Base-by-base conservation (phyloP, 2,113 vertebrate genomes). In the Halcyon malimbica region DNA sequence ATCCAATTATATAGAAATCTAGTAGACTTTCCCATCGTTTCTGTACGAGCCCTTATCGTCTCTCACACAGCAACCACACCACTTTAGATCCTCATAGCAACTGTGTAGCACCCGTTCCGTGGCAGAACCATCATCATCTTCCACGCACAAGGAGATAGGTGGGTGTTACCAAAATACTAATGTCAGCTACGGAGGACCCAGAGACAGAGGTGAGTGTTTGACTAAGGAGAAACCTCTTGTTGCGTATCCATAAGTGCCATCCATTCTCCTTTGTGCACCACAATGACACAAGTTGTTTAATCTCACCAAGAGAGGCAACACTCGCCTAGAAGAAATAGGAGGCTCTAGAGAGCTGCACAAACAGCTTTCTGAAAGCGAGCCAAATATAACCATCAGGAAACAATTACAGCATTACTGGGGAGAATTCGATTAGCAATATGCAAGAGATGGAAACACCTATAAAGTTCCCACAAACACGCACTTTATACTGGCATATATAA, bases 41-140 rank as follows among this genome's bases (percentile, higher is more conserved):
- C 83, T 46, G 5, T 26, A 65, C 64, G 2, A 75, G n/a, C 13
- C 19, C n/a, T 53, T 60, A 21, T 19, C 8, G 9, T 5, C 20
- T 3, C 8, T 5, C 20, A n/a, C 1, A 7, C 2, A 46, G 39
- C 44, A 83, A 50, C 19, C 54, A n/a, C 0, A 1, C 18, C 18
- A 76, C 21, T 51, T 63, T 12, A 78, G 33, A 37, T 28, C 24
- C 29, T 48, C 9, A 0, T 19, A 48, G 42, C 19, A 67, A 26
- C 8, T 5, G 21, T 0, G 11, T 2, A 63, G n/a, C 23, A 29
- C 9, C 16, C 16, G 6, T 74, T 83, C 29, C 39, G 19, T 10
- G 42, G 39, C 35, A 85, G 53, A 73, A 59, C 9, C 39, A 78
- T 10, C 70, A 64, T 23, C 42, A 35, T 8, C 26, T 51, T 54